Evolutionary conservation across 1,140 invertebrate species (phyloP).

Genomic region (Liolophura sinensis): DNA sequence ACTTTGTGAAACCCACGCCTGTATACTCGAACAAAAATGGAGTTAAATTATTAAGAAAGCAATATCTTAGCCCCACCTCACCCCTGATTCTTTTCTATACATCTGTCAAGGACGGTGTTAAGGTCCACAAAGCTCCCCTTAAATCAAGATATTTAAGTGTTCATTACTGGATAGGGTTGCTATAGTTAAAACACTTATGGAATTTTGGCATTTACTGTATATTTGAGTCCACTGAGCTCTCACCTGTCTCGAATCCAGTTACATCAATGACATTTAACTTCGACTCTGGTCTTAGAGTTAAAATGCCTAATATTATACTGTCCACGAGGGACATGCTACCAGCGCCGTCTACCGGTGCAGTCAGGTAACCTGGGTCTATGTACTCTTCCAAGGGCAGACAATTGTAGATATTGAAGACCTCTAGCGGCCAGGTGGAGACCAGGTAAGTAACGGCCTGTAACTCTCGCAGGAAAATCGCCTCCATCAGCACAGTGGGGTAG

Average conservation of each 20-base stretch:
- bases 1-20: too few relatives aligned
- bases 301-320: constrained; percentile 41
- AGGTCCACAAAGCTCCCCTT: too few relatives aligned
- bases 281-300: constrained; percentile 37
- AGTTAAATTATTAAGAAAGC: too few relatives aligned
- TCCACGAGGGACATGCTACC: constrained; percentile 41
- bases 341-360: constrained; percentile 31
- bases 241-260: constrained; percentile 43
- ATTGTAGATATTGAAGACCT: constrained; percentile 29
- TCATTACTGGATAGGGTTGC: background rate
- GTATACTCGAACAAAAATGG: too few relatives aligned
- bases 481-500: constrained; percentile 40
- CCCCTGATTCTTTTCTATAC: too few relatives aligned
- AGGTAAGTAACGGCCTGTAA: constrained; percentile 30
- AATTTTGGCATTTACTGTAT: too few relatives aligned
- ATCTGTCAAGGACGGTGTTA: too few relatives aligned
- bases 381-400: constrained; percentile 40
- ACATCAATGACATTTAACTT: constrained; percentile 38
- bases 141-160: constrained; percentile 2
- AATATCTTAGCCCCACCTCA: too few relatives aligned
- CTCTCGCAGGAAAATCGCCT: constrained; percentile 46
- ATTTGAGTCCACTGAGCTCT: background rate
- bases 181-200: too few relatives aligned
- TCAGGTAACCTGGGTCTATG: constrained; percentile 35
- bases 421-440: constrained; percentile 31